Base-by-base conservation (phyloP, 2,797 vertebrate genomes). In the Streptopelia turtur region DNA sequence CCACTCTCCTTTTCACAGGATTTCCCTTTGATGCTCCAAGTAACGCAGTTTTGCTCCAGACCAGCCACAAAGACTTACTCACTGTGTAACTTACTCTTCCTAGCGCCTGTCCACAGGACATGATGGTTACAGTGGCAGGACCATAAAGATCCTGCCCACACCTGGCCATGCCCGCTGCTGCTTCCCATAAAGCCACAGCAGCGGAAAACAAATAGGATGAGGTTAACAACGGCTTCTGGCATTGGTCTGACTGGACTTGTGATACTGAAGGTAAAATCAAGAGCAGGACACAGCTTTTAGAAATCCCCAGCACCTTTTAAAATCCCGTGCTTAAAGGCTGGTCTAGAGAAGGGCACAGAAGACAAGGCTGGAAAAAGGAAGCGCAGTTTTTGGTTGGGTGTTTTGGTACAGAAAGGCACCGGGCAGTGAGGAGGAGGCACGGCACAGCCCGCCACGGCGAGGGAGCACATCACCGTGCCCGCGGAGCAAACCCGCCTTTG, bases 381-480 rank as follows among this genome's bases (percentile, higher is more conserved):
- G 61, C 1, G 1, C 3, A 10, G 43, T 43, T 43, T 43, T 18
- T 43, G 43, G 43, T 18, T 43, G 43, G 43, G 3, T 6, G 5
- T 60, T 18, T 21, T 12, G 1, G 43, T 43, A 43, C 6, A 15
- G 16, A 78, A 61, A 25, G 1, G 16, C 16, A 55, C 12, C 12
- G 37, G 37, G 12, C 37, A 37, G 37, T 37, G 37, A 37, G 37
- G 37, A 20, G 45, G 13, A 1, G 16, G 39, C 22, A 56, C 23
- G 55, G 59, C 53, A 10, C 21, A n/a, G 64, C 27, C n/a, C 11
- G 3, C 1, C 30, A 27, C 55, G 41, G 76, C 27, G 23, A 2
- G 2, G 15, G 37, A 37, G 37, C 37, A 37, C 37, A 0, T 2
- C 11, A 1, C 57, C 3, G 5, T 7, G 43, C 35, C 76, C 6